Conservation (phyloP, 2,113 vertebrate species). For the Callipepla californica region DNA sequence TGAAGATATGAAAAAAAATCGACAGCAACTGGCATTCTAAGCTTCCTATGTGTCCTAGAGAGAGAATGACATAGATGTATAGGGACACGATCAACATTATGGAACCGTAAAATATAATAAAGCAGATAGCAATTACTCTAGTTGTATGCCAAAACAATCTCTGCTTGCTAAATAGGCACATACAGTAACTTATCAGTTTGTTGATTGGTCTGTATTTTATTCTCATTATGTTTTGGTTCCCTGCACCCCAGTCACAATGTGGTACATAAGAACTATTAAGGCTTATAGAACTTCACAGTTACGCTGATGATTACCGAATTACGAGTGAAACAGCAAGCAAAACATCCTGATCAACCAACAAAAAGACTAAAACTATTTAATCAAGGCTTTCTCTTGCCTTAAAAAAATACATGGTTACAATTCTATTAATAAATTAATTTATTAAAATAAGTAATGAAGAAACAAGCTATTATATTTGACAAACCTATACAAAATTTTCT, state of each 20-base stretch:
- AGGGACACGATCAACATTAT: neutral
- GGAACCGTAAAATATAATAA: neutral
- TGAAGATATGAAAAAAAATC: neutral
- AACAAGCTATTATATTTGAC: neutral
- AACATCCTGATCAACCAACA: neutral
- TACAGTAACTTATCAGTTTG: neutral
- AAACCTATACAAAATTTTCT: neutral
- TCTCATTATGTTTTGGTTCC: neutral
- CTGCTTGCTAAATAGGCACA: neutral
- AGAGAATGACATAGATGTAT: neutral
- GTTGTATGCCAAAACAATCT: neutral
- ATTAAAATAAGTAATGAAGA: neutral
- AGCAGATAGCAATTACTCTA: neutral
- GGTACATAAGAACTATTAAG: neutral
- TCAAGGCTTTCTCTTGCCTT: neutral
- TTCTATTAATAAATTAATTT: neutral
- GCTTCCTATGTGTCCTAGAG: neutral
- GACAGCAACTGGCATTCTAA: neutral
- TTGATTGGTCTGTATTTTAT: neutral
- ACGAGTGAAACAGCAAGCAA: neutral
- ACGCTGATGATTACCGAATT: neutral
- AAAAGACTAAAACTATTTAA: neutral
- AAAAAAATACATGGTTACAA: fast-evolving
- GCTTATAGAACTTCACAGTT: neutral
- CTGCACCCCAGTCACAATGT: neutral